Base-by-base conservation (phyloP, 2,888 invertebrate species). In the Aradus depressus region DNA sequence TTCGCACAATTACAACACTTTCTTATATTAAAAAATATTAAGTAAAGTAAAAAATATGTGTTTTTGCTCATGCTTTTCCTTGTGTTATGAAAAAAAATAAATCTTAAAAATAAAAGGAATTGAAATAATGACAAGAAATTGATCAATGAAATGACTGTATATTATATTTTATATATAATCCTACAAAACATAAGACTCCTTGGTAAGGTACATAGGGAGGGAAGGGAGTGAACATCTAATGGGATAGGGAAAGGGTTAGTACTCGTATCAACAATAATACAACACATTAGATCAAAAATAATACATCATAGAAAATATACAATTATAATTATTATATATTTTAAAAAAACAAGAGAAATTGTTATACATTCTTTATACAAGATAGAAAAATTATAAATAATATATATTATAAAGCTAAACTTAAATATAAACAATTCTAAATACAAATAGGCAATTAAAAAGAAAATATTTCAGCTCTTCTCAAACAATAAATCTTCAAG, bases 341-440 rank as follows among this genome's bases (percentile, higher is more conserved):
- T 3, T 26, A 28, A 38, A 18, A 37, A 14, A 25, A 37, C 22
- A 25, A 28, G 45, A 47, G 37, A 47, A 47, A 18, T 23, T 44
- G 47, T 47, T 47, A 42, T 8, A 47, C n/a, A n/a, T n/a, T n/a
- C 47, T 49, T 49, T 49, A 49, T 49, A 49, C 49, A 49, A 41
- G 49, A 49, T 49, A 49, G 49, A 49, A 41, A 41, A 49, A 41
- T 39, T 39, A 49, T 49, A 49, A 49, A 49, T 49, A 49, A 49
- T 49, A 49, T 41, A 49, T 49, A 49, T 49, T 49, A 49, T 41
- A 37, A 41, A 41, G 22, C 49, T 49, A 49, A 49, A 41, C 31
- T 47, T 47, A 47, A 47, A 47, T 49, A 49, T 41, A 23, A 49
- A 49, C 49, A 49, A 49, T 28, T 35, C 49, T 49, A 49, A 26